Conservation (phyloP, 2,797 vertebrate genomes). For the Cynopterus sphinx region DNA sequence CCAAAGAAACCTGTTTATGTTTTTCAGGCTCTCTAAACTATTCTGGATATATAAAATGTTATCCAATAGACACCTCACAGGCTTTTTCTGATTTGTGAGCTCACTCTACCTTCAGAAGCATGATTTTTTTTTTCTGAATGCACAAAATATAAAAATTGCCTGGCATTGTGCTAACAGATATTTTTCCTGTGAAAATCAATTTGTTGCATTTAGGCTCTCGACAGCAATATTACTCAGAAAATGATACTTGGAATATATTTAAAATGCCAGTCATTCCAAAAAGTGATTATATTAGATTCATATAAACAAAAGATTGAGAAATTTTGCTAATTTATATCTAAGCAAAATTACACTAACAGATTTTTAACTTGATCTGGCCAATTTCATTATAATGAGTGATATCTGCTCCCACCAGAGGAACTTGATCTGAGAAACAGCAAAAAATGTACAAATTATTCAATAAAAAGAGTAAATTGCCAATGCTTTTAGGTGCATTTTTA, state of each 20-base stretch:
- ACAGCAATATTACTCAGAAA: neutral
- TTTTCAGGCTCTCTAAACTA: neutral
- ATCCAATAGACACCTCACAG: neutral
- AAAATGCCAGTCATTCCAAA: slow-evolving; percentile 54
- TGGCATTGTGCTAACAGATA: neutral
- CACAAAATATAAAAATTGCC: neutral
- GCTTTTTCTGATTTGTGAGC: neutral
- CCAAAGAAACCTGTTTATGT: neutral
- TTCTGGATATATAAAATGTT: neutral
- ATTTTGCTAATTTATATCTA: slow-evolving; percentile 43
- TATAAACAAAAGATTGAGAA: slow-evolving; percentile 56
- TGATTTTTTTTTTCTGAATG: neutral
- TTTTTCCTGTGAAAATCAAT: neutral
- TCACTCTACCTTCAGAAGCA: neutral
- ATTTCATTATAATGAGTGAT: neutral
- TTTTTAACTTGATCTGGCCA: neutral
- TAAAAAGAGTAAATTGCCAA: neutral
- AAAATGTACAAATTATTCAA: neutral
- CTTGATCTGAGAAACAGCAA: neutral
- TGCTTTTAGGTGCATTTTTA: neutral
- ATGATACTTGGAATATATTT: slow-evolving; percentile 56
- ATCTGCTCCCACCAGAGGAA: neutral
- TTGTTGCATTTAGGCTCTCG: neutral
- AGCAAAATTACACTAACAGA: neutral
- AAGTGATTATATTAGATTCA: slow-evolving; percentile 40